Evolutionary conservation across 2,797 vertebrate genomes (phyloP).

Genomic region (Betta splendens): DNA sequence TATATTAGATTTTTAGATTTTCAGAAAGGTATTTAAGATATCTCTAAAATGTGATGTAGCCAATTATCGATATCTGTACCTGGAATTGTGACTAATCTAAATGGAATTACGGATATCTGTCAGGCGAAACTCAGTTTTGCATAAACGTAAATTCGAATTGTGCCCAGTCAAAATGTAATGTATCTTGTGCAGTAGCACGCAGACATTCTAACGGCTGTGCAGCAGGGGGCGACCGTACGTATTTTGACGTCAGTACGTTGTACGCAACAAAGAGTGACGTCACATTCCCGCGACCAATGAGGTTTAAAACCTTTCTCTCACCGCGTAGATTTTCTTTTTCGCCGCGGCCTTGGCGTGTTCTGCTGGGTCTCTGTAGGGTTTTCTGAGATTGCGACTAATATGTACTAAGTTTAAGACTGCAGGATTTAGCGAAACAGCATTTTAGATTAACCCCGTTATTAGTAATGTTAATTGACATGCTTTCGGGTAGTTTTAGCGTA

Average conservation of each 20-base stretch:
- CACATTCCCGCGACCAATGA: slow-evolving; percentile 33
- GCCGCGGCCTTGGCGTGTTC: rapidly evolving
- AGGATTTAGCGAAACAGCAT: rapidly evolving
- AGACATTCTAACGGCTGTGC: slow-evolving; percentile 5
- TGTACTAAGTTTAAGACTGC: rapidly evolving
- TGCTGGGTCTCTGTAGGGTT: rapidly evolving
- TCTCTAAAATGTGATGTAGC: no score
- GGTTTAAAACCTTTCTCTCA: slow-evolving; percentile 6
- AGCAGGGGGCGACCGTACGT: slow-evolving; percentile 11
- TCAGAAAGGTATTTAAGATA: no score
- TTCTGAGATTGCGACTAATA: rapidly evolving
- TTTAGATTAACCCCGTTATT: rapidly evolving
- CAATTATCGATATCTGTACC: no score
- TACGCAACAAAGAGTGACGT: slow-evolving; percentile 42
- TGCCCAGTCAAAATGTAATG: no score
- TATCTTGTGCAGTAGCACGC: no score
- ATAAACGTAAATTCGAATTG: no score
- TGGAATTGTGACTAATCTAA: no score
- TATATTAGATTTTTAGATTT: no score
- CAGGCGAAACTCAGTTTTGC: no score
- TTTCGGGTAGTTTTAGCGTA: not conserved
- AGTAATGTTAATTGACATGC: not conserved
- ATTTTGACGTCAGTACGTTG: rapidly evolving
- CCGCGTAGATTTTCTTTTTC: rapidly evolving
- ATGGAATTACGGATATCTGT: no score